phyloP scores from a whole-genome alignment of 2,888 invertebrate genomes.

The Pterobdella sp. region DNA sequence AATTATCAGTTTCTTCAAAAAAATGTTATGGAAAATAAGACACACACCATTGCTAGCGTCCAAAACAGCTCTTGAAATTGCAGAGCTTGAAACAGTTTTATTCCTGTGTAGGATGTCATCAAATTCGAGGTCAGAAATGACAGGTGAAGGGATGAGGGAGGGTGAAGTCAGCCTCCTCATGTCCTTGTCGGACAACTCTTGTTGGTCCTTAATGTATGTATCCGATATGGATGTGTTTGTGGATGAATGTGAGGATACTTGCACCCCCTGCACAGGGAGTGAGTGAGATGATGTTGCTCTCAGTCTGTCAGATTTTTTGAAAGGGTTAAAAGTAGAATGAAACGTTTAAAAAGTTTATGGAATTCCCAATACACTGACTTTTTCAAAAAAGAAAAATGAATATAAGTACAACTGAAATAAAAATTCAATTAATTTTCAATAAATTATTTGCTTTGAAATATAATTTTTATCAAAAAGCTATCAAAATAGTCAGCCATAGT shows the following conservation, averaged over 20 bases:
- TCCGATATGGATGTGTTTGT: background rate
- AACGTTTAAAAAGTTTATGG: too few relatives aligned
- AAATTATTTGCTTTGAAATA: too few relatives aligned
- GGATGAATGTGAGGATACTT: background rate
- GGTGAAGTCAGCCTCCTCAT: conserved; percentile 40
- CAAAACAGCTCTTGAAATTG: conserved; percentile 90
- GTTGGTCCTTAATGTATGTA: background rate
- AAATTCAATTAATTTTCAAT: too few relatives aligned
- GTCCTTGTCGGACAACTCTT: conserved; percentile 6
- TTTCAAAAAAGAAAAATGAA: too few relatives aligned
- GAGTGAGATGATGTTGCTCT: background rate
- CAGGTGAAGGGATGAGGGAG: conserved; percentile 37
- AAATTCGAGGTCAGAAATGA: conserved; percentile 75
- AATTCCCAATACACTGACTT: too few relatives aligned
- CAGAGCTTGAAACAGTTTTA: conserved; percentile 91
- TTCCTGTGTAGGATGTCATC: conserved; percentile 96
- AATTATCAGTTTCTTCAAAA: too few relatives aligned
- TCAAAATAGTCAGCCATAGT: too few relatives aligned
- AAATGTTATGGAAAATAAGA: background rate
- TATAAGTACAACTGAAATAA: too few relatives aligned
- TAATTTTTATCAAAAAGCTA: too few relatives aligned
- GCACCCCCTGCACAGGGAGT: background rate
- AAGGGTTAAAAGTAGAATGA: too few relatives aligned
- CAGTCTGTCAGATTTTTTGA: background rate
- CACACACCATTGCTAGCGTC: conserved; percentile 91